A percentile compares a stretch with the other conserved stretches of the same genome.
Conservation (phyloP, 2,113 vertebrate genomes). For the Catharus minimus region DNA sequence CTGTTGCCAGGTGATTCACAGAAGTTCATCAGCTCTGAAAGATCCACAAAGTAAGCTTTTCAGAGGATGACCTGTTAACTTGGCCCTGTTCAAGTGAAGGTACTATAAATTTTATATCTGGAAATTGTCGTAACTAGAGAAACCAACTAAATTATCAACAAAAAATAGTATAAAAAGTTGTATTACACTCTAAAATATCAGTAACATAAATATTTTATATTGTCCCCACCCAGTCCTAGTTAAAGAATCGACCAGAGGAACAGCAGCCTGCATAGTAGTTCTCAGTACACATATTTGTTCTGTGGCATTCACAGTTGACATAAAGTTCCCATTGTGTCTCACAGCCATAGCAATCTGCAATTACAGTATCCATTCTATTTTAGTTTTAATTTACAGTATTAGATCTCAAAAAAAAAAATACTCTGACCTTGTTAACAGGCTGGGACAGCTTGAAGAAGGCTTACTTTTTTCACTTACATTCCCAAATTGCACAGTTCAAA, state of each 20-base stretch:
- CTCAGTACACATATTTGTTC: not conserved
- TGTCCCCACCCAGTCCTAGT: not conserved
- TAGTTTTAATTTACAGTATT: not conserved
- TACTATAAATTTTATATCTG: not conserved
- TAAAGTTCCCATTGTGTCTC: not conserved
- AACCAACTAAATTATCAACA: not conserved
- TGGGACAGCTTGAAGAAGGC: slow-evolving; percentile 40
- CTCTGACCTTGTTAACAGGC: slow-evolving; percentile 54
- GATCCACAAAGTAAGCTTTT: slow-evolving; percentile 36
- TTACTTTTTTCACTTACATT: slow-evolving; percentile 69
- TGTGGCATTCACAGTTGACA: not conserved
- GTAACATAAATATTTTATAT: not conserved
- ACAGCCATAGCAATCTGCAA: not conserved
- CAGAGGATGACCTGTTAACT: not conserved
- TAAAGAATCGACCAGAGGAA: not conserved
- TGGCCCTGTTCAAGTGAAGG: not conserved
- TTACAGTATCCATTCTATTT: not conserved
- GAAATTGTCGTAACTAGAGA: not conserved
- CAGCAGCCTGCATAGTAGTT: not conserved
- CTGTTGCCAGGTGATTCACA: not conserved
- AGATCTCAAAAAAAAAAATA: not conserved
- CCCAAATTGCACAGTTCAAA: slow-evolving; percentile 36
- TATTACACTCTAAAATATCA: not conserved
- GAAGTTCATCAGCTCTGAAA: not conserved
- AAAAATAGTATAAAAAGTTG: not conserved